Evolutionary conservation across 2,113 vertebrate species (phyloP).

Genomic region (Tylochromis polylepis): DNA sequence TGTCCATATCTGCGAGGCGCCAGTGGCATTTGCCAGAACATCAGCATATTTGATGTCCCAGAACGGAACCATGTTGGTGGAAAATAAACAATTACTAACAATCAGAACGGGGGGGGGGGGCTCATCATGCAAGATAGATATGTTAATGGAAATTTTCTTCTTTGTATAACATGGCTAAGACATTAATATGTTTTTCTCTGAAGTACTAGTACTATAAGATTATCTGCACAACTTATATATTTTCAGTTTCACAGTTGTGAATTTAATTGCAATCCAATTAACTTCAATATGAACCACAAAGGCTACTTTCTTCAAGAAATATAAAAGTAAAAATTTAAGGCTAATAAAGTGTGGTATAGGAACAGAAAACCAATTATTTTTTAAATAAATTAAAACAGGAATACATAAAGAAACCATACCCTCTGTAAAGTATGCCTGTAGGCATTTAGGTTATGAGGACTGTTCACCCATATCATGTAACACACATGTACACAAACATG

Average conservation of each 20-base stretch:
- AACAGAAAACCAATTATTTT: not conserved
- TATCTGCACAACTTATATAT: not conserved
- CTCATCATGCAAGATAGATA: not conserved
- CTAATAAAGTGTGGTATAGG: not conserved
- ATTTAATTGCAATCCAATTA: not conserved
- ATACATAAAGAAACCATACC: not conserved
- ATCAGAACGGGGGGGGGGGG: accelerated
- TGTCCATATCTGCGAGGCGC: not conserved
- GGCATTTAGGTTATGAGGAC: slow-evolving; percentile 5
- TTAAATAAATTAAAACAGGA: not conserved
- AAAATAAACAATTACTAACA: not conserved
- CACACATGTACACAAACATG: slow-evolving; percentile 26
- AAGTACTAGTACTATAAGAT: accelerated
- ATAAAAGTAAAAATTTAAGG: not conserved
- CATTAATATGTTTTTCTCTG: not conserved
- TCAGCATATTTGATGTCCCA: not conserved
- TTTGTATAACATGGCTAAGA: not conserved
- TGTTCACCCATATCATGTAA: slow-evolving; percentile 36
- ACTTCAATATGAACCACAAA: not conserved
- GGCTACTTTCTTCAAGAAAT: not conserved
- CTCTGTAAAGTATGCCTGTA: not conserved
- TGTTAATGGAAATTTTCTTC: not conserved
- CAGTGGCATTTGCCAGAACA: not conserved
- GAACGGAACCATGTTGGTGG: not conserved
- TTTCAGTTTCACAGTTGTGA: not conserved